Evolutionary conservation across 2,797 vertebrate genomes (phyloP).

Genomic region (Cynopterus sphinx): DNA sequence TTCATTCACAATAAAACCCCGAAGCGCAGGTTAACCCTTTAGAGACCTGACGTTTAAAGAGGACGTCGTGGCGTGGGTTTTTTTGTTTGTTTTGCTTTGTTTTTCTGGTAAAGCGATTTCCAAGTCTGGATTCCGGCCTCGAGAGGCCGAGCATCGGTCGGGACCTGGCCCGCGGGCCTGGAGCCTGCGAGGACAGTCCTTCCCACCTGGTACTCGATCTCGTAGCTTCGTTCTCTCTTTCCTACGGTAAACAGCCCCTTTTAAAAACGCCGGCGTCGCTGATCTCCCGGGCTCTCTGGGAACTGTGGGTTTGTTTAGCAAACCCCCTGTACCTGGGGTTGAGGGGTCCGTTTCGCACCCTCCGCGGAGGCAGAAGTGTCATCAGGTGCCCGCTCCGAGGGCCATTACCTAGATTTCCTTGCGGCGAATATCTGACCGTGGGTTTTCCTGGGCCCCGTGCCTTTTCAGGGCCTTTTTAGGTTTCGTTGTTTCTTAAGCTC

Average conservation of each 20-base stretch:
- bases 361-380: background rate
- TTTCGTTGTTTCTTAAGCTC: background rate
- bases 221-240: constrained; percentile 1
- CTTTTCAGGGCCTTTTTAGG: background rate
- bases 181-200: background rate
- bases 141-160: background rate
- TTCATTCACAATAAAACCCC: background rate
- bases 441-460: background rate
- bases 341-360: constrained; percentile 46
- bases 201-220: background rate
- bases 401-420: constrained; percentile 25
- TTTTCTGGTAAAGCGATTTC: background rate
- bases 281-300: constrained; percentile 30
- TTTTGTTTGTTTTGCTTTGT: too few relatives aligned
- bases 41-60: background rate
- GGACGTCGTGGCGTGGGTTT: background rate
- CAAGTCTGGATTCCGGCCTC: background rate
- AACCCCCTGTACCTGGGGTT: background rate
- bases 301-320: constrained; percentile 32
- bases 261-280: background rate
- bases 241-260: background rate
- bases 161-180: background rate
- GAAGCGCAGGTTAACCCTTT: background rate
- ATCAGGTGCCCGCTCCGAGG: background rate
- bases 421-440: background rate